Base-by-base conservation (phyloP, 2,888 invertebrate species). In the Microdon myrmicae region DNA sequence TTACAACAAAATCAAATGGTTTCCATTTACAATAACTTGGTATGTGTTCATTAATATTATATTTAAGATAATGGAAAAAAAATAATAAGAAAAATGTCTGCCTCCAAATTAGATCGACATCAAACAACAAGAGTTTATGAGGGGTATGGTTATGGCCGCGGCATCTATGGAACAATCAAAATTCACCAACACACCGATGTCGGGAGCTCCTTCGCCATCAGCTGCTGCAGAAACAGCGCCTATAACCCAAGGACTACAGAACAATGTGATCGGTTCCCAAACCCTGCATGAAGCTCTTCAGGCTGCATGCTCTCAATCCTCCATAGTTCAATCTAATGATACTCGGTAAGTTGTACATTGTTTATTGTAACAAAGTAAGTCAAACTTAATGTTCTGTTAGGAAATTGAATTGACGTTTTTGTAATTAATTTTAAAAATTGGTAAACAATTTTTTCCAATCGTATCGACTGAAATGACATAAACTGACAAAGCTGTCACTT, bases 1-100 rank as follows among this genome's bases (percentile, higher is more conserved):
- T 69, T 79, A 44, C 77, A 78, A 68, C 77, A 76, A 54, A 79
- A 79, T 67, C 78, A 78, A 71, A 80, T 79, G 80, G 79, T 79
- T 64, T 79, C 79, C 48, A 79, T 79, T 49, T 79, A 74, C 44
- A 80, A 78, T 34, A 79, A 76, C 68, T 73, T 79, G 74, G 79
- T 80, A 68, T 72, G 71, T 77, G 78, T 56, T 78, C 77, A 38
- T 67, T 80, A 69, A 5, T 17, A 20, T n/a, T n/a, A n/a, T n/a
- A n/a, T n/a, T n/a, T n/a, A n/a, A n/a, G n/a, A 10, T 29, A n/a
- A n/a, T n/a, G n/a, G n/a, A n/a, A n/a, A n/a, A n/a, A n/a, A n/a
- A n/a, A n/a, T n/a, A 13, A 38, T 39, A 41, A 13, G 34, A 38
- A 20, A 25, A 19, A 34, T 9, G 10, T 29, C 16, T 37, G n/a